phyloP scores from a whole-genome alignment of 2,888 invertebrate genomes.

The Pachymerium ferrugineum region DNA sequence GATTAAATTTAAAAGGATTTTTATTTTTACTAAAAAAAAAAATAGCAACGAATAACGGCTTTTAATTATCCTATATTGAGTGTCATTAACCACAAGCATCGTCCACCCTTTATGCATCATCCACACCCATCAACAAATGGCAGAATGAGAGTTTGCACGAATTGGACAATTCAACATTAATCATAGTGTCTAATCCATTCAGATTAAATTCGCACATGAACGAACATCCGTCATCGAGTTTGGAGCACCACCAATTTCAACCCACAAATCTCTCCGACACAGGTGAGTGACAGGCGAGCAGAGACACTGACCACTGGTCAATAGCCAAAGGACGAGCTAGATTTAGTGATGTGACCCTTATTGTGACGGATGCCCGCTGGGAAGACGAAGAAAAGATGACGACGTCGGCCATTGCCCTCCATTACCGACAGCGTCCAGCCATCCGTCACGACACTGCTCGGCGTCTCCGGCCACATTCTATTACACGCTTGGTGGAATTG shows the following conservation, averaged over 20 bases:
- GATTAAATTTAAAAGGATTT: too few relatives aligned
- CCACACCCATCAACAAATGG: too few relatives aligned
- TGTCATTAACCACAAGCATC: too few relatives aligned
- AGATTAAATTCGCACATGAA: too few relatives aligned
- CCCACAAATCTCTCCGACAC: not conserved
- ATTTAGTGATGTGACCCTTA: constrained; percentile 19
- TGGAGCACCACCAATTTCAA: not conserved
- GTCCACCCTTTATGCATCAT: too few relatives aligned
- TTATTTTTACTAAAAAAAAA: too few relatives aligned
- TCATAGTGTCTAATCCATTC: too few relatives aligned
- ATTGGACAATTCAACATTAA: too few relatives aligned
- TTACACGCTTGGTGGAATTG: constrained; percentile 15
- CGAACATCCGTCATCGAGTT: not conserved
- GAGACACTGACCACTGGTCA: constrained; percentile 5
- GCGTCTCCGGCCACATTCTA: constrained; percentile 16
- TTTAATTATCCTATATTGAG: too few relatives aligned
- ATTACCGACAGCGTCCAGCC: constrained; percentile 19
- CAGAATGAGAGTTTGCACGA: too few relatives aligned
- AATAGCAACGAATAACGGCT: too few relatives aligned
- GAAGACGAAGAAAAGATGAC: not conserved
- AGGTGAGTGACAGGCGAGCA: not conserved
- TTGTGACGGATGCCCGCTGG: not conserved
- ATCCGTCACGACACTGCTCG: constrained; percentile 17
- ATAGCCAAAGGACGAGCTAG: not conserved
- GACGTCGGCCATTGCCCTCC: constrained; percentile 11